Evolutionary conservation across 2,888 invertebrate species (phyloP).

Genomic region (Lithophane ornitopus): DNA sequence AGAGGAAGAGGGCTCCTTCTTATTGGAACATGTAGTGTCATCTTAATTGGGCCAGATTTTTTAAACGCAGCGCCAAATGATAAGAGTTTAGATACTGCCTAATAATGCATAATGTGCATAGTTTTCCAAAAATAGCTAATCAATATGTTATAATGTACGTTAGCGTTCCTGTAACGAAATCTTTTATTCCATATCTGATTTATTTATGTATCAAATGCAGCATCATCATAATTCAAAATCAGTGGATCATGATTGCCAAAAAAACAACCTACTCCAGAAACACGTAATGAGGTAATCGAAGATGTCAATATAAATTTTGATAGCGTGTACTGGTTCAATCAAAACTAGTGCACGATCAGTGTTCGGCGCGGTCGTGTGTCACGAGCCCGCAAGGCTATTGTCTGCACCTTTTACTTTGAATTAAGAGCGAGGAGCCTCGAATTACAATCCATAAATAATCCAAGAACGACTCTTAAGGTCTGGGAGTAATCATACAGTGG

Average conservation of each 20-base stretch:
- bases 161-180: neutral
- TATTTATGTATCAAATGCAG: neutral
- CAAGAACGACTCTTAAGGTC: conserved; percentile 79
- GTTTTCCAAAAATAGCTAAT: neutral
- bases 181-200: neutral
- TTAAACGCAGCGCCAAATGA: neutral
- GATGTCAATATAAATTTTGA: conserved; percentile 42
- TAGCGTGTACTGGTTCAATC: conserved; percentile 39
- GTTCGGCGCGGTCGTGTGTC: conserved; percentile 72
- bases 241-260: neutral
- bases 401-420: conserved; percentile 84
- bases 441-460: conserved; percentile 83
- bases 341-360: conserved; percentile 59
- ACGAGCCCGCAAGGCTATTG: conserved; percentile 81
- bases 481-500: conserved; percentile 74
- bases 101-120: neutral
- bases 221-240: neutral
- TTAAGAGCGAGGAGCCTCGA: conserved; percentile 79
- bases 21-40: neutral
- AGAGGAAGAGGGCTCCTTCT: neutral
- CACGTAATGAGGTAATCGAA: conserved; percentile 31
- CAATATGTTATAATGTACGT: neutral
- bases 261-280: conserved; percentile 1
- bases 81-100: neutral
- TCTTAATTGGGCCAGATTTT: neutral